Percentiles rank a stretch among this genome's conserved stretches.
Evolutionary conservation across 2,888 invertebrate genomes (phyloP).

Genomic region (Drosophila colorata): DNA sequence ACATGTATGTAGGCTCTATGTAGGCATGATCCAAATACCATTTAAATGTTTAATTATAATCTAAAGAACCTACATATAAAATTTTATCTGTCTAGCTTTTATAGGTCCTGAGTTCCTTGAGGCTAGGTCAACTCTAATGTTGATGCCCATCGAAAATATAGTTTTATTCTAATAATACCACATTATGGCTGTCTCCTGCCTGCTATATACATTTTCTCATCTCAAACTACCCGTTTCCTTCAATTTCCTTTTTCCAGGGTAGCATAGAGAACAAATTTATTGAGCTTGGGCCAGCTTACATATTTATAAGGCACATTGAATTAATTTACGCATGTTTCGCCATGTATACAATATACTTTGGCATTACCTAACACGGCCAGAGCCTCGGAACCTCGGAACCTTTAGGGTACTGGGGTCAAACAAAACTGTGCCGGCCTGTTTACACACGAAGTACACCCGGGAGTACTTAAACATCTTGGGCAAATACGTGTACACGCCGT

Average conservation of each 20-base stretch:
- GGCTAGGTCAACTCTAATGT: too few species aligned
- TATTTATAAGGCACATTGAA: conserved; percentile 81
- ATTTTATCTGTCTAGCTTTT: not conserved
- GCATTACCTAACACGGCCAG: conserved; percentile 28
- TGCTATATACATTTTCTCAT: too few species aligned
- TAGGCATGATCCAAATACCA: too few species aligned
- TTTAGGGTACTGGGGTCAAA: conserved; percentile 16
- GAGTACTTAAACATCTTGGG: conserved; percentile 32
- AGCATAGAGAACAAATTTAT: conserved; percentile 60
- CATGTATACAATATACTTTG: conserved; percentile 49
- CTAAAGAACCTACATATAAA: not conserved
- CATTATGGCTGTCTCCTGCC: too few species aligned
- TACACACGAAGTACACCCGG: conserved; percentile 20
- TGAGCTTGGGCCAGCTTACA: conserved; percentile 70
- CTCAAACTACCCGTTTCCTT: not conserved
- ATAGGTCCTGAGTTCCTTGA: too few species aligned
- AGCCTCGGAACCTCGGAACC: not conserved
- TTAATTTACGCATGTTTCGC: conserved; percentile 80
- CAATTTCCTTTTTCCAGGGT: conserved; percentile 32
- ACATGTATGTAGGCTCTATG: too few species aligned
- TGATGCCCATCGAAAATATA: too few species aligned
- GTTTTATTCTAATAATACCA: too few species aligned
- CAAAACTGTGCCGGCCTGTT: conserved; percentile 19
- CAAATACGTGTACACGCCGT: conserved; percentile 23
- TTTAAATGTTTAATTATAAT: too few species aligned